A percentile compares a stretch with the other conserved stretches of the same genome.
Evolutionary conservation across 64 coral and sea anemone species (phyloP).

Genomic region (Hydrozoanthus tunicans): DNA sequence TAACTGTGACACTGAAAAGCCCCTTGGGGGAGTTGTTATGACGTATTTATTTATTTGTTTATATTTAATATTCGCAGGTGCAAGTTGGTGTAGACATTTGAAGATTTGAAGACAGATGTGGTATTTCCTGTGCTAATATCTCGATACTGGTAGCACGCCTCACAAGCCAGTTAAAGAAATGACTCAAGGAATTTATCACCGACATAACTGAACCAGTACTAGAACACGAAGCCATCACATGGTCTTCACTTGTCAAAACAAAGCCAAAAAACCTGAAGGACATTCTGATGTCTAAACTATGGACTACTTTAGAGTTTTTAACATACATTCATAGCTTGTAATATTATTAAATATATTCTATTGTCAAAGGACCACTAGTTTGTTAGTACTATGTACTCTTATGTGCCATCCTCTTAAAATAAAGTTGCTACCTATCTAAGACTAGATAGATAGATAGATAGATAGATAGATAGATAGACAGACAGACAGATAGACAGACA

Average conservation of each 20-base stretch:
- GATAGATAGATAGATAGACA: too few relatives aligned
- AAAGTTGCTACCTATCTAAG: too few relatives aligned
- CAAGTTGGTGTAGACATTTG: too few relatives aligned
- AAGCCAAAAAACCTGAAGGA: slow-evolving; percentile 38
- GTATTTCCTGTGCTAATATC: too few relatives aligned
- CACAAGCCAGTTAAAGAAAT: slow-evolving; percentile 35
- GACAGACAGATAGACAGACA: too few relatives aligned
- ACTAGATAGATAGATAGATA: too few relatives aligned
- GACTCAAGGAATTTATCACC: slow-evolving; percentile 56
- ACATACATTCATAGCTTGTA: slow-evolving; percentile 44
- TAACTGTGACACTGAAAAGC: too few relatives aligned
- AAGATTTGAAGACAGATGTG: neutral
- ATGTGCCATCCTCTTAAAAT: slow-evolving; percentile 58
- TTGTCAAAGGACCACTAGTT: slow-evolving; percentile 41
- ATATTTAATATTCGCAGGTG: too few relatives aligned
- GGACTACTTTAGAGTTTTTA: neutral
- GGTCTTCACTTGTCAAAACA: neutral
- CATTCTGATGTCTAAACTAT: slow-evolving; percentile 63
- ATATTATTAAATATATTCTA: slow-evolving; percentile 61
- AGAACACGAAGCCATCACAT: neutral
- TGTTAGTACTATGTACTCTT: too few relatives aligned
- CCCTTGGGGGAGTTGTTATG: too few relatives aligned
- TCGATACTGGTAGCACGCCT: neutral
- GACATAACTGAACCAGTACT: slow-evolving; percentile 62
- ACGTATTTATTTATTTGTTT: too few relatives aligned